A percentile compares a stretch with the other conserved stretches of the same genome.
These are phyloP conservation scores for Choristoneura fumiferana DNA, from an alignment of 1,140 invertebrate species.

Conservation along the genomic window DNA sequence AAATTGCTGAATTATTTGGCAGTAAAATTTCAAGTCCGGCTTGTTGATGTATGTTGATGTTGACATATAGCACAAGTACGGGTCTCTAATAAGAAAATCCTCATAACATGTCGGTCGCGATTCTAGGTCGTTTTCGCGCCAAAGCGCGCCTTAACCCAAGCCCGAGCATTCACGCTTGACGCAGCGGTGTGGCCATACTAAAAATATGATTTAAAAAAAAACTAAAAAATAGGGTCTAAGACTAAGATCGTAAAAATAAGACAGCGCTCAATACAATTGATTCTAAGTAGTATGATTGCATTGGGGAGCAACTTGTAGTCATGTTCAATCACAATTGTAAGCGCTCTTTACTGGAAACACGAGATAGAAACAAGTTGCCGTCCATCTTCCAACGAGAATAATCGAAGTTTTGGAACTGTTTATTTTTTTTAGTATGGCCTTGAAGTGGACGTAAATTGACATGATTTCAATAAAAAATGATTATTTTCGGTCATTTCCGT, in stretches of 20 bases:
- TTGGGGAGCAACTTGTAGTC: no score
- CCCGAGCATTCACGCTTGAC: constrained; percentile 76
- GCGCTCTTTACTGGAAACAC: not conserved
- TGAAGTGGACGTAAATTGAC: constrained; percentile 5
- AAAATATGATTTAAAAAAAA: constrained; percentile 20
- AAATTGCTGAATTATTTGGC: no score
- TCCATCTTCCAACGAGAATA: not conserved
- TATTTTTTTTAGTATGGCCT: constrained; percentile 12
- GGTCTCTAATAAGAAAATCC: constrained; percentile 2
- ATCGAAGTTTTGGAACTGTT: no score
- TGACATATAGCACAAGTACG: not conserved
- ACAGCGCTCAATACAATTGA: no score
- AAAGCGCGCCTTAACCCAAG: constrained; percentile 66
- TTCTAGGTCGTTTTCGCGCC: constrained; percentile 31
- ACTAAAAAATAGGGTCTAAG: no score
- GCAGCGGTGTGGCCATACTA: constrained; percentile 47
- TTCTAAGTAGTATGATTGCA: no score
- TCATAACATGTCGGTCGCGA: not conserved
- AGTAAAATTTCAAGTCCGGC: no score
- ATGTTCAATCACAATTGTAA: no score
- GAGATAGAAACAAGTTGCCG: not conserved
- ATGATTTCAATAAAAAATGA: not conserved
- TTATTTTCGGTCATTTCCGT: constrained; percentile 23
- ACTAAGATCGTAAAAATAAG: no score
- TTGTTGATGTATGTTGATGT: not conserved